A percentile compares a stretch with the other conserved stretches of the same genome.
Conservation (phyloP, 37 sponge, comb jelly and placozoan genomes). For the Oscarella lobularis region DNA sequence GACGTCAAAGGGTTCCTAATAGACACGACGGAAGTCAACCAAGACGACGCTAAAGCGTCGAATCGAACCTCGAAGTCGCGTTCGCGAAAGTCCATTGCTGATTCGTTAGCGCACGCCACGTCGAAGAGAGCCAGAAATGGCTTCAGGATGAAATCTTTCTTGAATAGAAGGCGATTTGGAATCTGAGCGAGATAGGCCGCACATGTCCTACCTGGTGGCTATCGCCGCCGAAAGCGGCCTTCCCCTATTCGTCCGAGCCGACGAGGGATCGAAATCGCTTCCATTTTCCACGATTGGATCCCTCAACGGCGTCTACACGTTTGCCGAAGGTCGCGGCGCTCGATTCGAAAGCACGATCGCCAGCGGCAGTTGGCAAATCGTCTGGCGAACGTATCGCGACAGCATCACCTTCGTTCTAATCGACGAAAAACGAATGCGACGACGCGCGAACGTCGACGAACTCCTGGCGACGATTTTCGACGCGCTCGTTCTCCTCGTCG, state of each 20-base stretch:
- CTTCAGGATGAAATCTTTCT: no score
- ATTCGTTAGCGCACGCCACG: neutral
- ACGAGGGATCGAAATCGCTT: neutral
- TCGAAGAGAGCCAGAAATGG: no score
- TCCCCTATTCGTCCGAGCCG: neutral
- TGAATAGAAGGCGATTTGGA: no score
- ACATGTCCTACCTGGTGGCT: neutral
- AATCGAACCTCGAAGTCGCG: neutral
- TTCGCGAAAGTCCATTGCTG: neutral
- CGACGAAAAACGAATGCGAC: no score
- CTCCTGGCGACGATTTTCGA: no score
- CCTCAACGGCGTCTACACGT: neutral
- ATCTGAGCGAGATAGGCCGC: no score
- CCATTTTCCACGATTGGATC: neutral
- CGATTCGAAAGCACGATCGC: neutral
- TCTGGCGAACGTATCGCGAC: neutral
- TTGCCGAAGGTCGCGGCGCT: neutral
- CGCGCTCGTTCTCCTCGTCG: no score
- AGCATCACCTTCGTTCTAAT: neutral
- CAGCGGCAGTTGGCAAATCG: neutral
- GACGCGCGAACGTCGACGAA: no score
- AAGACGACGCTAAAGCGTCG: neutral
- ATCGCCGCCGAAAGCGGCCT: neutral
- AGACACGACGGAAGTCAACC: neutral
- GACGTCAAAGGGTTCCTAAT: neutral